These are phyloP conservation scores for Ptychadena robeensis DNA, from an alignment of 2,797 vertebrate species.

Conservation along the genomic window DNA sequence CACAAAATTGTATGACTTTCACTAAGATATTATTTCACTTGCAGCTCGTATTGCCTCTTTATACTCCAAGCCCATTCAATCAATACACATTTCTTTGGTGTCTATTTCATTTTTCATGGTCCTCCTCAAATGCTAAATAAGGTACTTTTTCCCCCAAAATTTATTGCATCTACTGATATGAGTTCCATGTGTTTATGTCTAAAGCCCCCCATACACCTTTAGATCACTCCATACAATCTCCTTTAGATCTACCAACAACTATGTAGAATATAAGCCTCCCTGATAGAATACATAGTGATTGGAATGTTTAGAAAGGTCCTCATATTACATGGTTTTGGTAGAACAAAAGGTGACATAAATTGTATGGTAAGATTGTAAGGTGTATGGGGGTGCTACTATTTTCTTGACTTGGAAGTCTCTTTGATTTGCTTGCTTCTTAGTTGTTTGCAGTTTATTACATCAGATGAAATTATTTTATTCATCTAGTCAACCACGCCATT, in stretches of 20 bases:
- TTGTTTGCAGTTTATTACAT: not conserved
- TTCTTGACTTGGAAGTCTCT: not conserved
- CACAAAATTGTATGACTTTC: no score
- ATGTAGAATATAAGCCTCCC: no score
- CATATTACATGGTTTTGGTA: no score
- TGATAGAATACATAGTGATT: no score
- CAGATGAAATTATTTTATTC: not conserved
- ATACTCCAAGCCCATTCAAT: no score
- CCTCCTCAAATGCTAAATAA: not conserved
- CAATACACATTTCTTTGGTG: not conserved
- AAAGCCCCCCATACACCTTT: no score
- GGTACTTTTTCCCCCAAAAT: not conserved
- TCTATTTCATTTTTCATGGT: not conserved
- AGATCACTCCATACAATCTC: no score
- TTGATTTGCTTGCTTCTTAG: not conserved
- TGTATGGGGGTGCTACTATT: not conserved
- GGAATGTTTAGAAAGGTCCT: no score
- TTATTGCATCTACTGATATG: not conserved
- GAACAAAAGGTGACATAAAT: no score
- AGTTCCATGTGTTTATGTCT: not conserved
- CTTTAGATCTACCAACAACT: no score
- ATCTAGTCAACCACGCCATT: not conserved
- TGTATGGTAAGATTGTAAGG: no score
- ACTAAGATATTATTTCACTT: not conserved
- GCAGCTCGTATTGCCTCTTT: not conserved